Conservation (phyloP, 2,113 vertebrate species). For the Cyanoliseus patagonus region DNA sequence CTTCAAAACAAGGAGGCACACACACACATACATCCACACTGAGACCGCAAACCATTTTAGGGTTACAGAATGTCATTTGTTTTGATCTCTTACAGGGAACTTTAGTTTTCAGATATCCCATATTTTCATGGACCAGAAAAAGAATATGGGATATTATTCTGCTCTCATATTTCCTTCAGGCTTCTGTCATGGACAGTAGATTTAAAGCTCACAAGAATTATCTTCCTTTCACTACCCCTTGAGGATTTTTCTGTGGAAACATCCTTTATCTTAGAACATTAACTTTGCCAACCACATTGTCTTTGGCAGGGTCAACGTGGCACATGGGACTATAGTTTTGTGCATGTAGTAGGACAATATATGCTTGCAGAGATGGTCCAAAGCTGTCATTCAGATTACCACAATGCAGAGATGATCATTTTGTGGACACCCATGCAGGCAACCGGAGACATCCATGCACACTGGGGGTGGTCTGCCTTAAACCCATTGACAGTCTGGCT, state of each 20-base stretch:
- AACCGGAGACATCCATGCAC: background rate
- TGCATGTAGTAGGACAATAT: background rate
- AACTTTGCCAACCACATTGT: background rate
- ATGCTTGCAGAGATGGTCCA: background rate
- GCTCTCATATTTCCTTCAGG: background rate
- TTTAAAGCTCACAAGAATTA: background rate
- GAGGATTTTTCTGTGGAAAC: background rate
- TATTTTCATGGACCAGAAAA: background rate
- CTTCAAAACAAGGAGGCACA: background rate
- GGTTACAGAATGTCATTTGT: background rate
- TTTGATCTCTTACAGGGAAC: background rate
- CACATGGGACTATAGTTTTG: background rate
- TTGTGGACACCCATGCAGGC: background rate
- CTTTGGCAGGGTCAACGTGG: background rate
- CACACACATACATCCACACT: background rate
- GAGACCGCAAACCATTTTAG: background rate
- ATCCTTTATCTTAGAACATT: background rate
- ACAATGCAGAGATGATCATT: background rate
- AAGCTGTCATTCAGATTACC: background rate
- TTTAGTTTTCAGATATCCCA: background rate
- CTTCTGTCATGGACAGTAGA: background rate
- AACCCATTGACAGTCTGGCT: background rate
- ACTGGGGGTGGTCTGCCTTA: background rate
- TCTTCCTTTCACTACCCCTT: background rate
- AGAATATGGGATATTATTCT: background rate